Percentiles rank a stretch among this genome's conserved stretches.
These are phyloP conservation scores for Aphelenchoides fujianensis DNA, from an alignment of 1,140 invertebrate genomes.

Conservation along the genomic window DNA sequence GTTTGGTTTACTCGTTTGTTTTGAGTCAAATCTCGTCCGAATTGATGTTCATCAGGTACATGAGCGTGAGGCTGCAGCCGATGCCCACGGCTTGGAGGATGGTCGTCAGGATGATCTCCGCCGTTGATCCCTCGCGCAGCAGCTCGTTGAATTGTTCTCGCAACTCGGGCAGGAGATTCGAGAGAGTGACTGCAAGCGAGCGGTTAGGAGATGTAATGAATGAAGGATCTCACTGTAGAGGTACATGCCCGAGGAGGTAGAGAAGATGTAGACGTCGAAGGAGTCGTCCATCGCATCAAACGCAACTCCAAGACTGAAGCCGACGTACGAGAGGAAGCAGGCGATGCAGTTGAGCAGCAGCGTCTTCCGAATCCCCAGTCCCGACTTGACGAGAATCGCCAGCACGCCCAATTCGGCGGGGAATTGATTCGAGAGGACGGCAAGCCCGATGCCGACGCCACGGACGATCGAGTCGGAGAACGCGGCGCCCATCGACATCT, in stretches of 20 bases:
- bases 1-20: too few relatives aligned
- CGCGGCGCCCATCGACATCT: slow-evolving; percentile 71
- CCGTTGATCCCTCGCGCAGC: slow-evolving; percentile 31
- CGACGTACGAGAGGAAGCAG: background rate
- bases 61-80: slow-evolving; percentile 37
- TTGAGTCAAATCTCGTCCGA: slow-evolving; percentile 36
- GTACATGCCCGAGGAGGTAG: slow-evolving; percentile 58
- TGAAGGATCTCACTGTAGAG: slow-evolving; percentile 60
- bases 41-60: slow-evolving; percentile 41
- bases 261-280: slow-evolving; percentile 54
- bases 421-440: slow-evolving; percentile 72
- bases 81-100: slow-evolving; percentile 47
- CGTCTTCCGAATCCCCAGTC: slow-evolving; percentile 49
- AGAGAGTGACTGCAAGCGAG: too few relatives aligned
- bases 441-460: slow-evolving; percentile 70
- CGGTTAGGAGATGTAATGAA: too few relatives aligned
- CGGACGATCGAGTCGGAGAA: slow-evolving; percentile 69
- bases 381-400: slow-evolving; percentile 48
- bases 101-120: slow-evolving; percentile 35
- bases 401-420: slow-evolving; percentile 70
- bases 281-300: slow-evolving; percentile 36
- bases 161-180: slow-evolving; percentile 59
- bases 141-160: slow-evolving; percentile 52
- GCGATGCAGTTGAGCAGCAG: slow-evolving; percentile 35
- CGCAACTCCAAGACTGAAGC: background rate